Percentiles rank a stretch among this genome's conserved stretches.
These are phyloP conservation scores for Psephotus haematonotus DNA, from an alignment of 2,113 vertebrate genomes.

Conservation along the genomic window DNA sequence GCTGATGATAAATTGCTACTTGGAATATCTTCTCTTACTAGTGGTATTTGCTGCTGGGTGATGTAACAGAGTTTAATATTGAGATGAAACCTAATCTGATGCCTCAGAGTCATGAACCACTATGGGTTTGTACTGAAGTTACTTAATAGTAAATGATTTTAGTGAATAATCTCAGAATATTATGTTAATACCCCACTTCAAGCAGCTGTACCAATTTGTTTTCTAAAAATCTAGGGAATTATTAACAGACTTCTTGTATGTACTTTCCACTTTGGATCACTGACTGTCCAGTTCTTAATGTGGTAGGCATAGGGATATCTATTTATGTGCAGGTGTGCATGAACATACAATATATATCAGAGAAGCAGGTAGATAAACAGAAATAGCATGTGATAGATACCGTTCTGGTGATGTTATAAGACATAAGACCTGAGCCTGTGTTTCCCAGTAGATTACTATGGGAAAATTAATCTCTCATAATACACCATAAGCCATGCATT, in stretches of 20 bases:
- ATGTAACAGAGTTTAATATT: neutral
- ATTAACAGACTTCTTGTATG: neutral
- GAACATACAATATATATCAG: neutral
- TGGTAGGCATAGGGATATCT: neutral
- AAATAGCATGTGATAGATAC: neutral
- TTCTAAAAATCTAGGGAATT: neutral
- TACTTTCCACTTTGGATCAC: neutral
- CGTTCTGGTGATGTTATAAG: neutral
- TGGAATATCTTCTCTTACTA: neutral
- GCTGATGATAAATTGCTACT: neutral
- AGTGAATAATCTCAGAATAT: neutral
- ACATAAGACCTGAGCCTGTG: neutral
- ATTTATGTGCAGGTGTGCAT: slow-evolving; percentile 65
- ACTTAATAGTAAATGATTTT: neutral
- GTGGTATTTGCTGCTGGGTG: neutral
- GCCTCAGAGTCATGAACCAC: neutral
- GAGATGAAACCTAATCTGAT: neutral
- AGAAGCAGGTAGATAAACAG: neutral
- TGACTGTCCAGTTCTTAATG: neutral
- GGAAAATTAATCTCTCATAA: neutral
- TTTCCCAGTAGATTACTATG: neutral
- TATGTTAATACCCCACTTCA: neutral
- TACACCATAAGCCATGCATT: neutral
- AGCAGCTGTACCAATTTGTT: neutral
- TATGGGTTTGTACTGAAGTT: neutral